Conservation (phyloP, 2,888 invertebrate genomes). For the Aspidapion aeneum region DNA sequence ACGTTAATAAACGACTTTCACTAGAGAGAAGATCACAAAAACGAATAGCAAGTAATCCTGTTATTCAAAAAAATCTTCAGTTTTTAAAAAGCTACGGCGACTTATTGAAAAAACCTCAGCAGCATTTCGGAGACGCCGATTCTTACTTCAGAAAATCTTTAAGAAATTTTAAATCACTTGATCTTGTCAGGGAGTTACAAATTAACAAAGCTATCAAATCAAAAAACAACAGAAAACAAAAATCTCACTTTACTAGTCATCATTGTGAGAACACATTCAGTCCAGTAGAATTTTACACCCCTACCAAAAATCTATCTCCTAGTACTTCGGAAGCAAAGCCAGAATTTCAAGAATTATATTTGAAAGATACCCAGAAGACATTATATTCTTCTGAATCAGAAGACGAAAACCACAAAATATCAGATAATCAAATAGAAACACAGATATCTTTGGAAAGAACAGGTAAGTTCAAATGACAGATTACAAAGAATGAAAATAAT, state of each 20-base stretch:
- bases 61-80: conserved; percentile 32
- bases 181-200: conserved; percentile 31
- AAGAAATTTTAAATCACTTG: conserved; percentile 40
- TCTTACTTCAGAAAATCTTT: conserved; percentile 40
- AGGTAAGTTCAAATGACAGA: too few species aligned
- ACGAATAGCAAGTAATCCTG: conserved; percentile 29
- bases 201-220: not conserved
- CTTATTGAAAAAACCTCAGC: conserved; percentile 29
- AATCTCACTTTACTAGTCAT: not conserved
- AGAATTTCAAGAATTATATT: too few species aligned
- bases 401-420: too few species aligned
- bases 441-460: too few species aligned
- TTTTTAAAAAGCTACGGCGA: conserved; percentile 33
- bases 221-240: not conserved
- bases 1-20: not conserved
- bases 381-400: too few species aligned
- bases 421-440: too few species aligned
- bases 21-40: conserved; percentile 6
- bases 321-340: too few species aligned
- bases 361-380: too few species aligned
- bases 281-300: too few species aligned
- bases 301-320: too few species aligned
- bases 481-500: too few species aligned
- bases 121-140: conserved; percentile 40
- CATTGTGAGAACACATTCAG: too few species aligned